These are phyloP conservation scores for Pristionchus japonicus DNA, from an alignment of 2,888 invertebrate genomes.

Conservation along the genomic window DNA sequence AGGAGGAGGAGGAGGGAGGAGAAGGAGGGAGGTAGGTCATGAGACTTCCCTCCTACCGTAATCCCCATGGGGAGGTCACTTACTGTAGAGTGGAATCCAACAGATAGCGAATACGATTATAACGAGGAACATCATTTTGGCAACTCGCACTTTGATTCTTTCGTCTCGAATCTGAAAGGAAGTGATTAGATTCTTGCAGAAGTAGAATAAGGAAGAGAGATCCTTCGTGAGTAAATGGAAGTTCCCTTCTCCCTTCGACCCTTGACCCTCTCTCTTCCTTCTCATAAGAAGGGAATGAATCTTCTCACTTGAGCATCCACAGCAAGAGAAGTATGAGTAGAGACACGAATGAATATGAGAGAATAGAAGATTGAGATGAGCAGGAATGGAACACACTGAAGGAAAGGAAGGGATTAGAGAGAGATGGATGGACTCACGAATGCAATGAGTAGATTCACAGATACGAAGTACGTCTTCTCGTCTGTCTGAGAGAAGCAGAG, in stretches of 20 bases:
- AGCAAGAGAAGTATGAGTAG: slow-evolving; percentile 71
- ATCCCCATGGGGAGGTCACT: slow-evolving; percentile 41
- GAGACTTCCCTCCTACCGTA: not conserved
- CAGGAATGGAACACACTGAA: slow-evolving; percentile 66
- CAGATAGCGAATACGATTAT: slow-evolving; percentile 73
- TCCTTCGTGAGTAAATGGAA: not conserved
- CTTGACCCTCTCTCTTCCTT: slow-evolving; percentile 16
- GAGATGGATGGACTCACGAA: slow-evolving; percentile 53
- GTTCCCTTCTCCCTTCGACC: not conserved
- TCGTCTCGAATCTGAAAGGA: slow-evolving; percentile 70
- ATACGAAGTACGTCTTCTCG: slow-evolving; percentile 65
- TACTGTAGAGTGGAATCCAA: slow-evolving; percentile 73
- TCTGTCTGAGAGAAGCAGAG: slow-evolving; percentile 66
- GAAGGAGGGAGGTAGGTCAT: slow-evolving; percentile 18
- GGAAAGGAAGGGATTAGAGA: not conserved
- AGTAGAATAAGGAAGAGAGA: not conserved
- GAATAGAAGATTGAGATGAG: slow-evolving; percentile 71
- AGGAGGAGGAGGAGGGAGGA: not conserved
- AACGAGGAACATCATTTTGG: slow-evolving; percentile 75
- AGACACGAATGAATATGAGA: slow-evolving; percentile 71
- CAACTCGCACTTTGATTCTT: slow-evolving; percentile 72
- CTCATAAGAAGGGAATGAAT: not conserved
- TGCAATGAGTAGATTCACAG: slow-evolving; percentile 71
- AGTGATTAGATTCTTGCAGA: not conserved
- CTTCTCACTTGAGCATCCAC: slow-evolving; percentile 71